These are phyloP conservation scores for Tinea semifulvella DNA, from an alignment of 2,888 invertebrate species.

Conservation along the genomic window DNA sequence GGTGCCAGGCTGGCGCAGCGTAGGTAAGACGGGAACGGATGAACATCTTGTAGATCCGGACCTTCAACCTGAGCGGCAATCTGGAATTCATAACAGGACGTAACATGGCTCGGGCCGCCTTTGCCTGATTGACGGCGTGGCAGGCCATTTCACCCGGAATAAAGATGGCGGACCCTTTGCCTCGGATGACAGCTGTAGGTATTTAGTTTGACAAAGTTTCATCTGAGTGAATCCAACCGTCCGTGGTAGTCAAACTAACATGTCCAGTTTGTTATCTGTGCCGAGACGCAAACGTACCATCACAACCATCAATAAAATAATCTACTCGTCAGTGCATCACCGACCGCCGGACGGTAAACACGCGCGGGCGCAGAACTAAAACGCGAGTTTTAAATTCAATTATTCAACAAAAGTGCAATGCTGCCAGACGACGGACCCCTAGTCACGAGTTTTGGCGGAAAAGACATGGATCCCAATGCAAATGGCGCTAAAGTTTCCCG, in stretches of 20 bases:
- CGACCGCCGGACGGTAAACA: conserved; percentile 27
- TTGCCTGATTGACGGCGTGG: no score
- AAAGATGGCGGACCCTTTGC: no score
- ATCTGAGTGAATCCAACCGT: no score
- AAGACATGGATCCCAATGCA: conserved; percentile 48
- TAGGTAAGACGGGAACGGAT: no score
- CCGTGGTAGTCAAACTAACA: background rate
- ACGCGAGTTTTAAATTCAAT: conserved; percentile 7
- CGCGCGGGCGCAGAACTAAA: conserved; percentile 16
- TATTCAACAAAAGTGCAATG: conserved; percentile 7
- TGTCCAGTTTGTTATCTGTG: conserved; percentile 11
- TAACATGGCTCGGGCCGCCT: no score
- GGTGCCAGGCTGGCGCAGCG: no score
- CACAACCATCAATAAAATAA: conserved; percentile 54
- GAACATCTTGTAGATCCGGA: no score
- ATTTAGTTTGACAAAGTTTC: no score
- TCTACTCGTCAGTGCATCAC: conserved; percentile 25
- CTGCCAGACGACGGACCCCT: conserved; percentile 57
- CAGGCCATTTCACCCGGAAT: no score
- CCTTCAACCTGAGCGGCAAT: no score
- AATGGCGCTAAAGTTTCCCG: conserved; percentile 50
- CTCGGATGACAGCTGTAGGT: no score
- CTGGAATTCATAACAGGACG: no score
- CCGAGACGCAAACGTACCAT: conserved; percentile 26
- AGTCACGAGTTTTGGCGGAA: conserved; percentile 51